Percentiles rank a stretch among this genome's conserved stretches.
These are phyloP conservation scores for Oncorhynchus clarkii DNA, from an alignment of 2,113 vertebrate genomes.

Conservation along the genomic window DNA sequence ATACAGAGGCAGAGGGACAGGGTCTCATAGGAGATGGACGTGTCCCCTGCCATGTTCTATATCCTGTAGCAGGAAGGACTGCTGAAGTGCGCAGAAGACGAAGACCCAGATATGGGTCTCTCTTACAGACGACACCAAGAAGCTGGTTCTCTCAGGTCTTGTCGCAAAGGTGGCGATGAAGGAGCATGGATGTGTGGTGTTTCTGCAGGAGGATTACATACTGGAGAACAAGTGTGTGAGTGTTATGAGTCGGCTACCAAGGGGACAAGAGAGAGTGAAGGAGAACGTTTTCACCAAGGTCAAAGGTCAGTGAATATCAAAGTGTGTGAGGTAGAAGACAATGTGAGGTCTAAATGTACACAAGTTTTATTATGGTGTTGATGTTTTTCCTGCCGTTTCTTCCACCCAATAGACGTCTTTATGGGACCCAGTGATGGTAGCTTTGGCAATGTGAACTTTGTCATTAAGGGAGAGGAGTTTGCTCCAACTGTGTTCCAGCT, in stretches of 20 bases:
- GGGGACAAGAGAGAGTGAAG: no score
- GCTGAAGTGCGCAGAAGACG: constrained; percentile 28
- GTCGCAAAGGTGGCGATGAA: constrained; percentile 70
- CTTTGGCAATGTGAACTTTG: background rate
- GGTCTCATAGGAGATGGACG: constrained; percentile 47
- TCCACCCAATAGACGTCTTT: constrained; percentile 16
- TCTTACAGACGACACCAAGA: constrained; percentile 55
- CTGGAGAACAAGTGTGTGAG: constrained; percentile 42
- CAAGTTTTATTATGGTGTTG: no score
- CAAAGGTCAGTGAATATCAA: no score
- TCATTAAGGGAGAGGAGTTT: constrained; percentile 69
- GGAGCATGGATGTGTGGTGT: constrained; percentile 66
- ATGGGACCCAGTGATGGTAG: background rate
- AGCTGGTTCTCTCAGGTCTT: constrained; percentile 73
- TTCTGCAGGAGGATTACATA: constrained; percentile 60
- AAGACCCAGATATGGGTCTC: constrained; percentile 66
- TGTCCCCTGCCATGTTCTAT: constrained; percentile 61
- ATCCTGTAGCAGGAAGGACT: constrained; percentile 70
- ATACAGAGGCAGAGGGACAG: constrained; percentile 67
- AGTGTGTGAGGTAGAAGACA: no score
- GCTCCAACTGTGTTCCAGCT: constrained; percentile 75
- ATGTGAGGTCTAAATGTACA: no score
- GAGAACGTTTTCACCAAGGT: no score
- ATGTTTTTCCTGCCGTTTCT: background rate
- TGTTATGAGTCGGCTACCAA: no score